Percentiles rank a stretch among this genome's conserved stretches.
These are phyloP conservation scores for Pogonocichla stellata DNA, from an alignment of 2,113 vertebrate species.

Conservation along the genomic window DNA sequence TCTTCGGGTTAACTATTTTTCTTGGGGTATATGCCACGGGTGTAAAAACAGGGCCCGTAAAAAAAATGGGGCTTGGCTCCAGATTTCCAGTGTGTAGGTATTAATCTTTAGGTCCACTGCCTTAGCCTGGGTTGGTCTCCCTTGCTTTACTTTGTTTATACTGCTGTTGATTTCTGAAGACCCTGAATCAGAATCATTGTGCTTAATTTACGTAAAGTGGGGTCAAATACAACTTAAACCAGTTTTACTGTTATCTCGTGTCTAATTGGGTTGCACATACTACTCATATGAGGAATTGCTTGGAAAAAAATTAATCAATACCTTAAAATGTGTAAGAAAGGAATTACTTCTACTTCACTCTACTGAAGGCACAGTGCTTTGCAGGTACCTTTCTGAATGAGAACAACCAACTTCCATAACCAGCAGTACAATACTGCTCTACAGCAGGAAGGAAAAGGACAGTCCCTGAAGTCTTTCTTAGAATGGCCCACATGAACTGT, in stretches of 20 bases:
- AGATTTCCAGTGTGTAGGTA: neutral
- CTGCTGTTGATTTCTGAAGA: neutral
- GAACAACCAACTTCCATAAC: neutral
- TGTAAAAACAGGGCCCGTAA: too few relatives aligned
- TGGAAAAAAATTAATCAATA: neutral
- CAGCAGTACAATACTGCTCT: neutral
- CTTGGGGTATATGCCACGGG: neutral
- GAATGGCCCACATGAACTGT: fast-evolving
- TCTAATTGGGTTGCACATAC: neutral
- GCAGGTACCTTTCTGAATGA: neutral
- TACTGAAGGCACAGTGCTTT: neutral
- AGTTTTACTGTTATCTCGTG: neutral
- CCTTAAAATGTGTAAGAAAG: neutral
- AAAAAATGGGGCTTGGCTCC: neutral
- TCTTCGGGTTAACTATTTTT: neutral
- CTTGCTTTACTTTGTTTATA: neutral
- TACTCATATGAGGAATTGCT: neutral
- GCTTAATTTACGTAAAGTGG: neutral
- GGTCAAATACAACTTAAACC: neutral
- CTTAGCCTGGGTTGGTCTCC: neutral
- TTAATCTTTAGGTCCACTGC: neutral
- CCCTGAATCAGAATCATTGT: neutral
- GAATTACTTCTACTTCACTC: neutral
- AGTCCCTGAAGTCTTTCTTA: neutral
- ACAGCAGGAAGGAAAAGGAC: neutral